Percentiles rank a stretch among this genome's conserved stretches.
Evolutionary conservation across 2,888 invertebrate genomes (phyloP).

Genomic region (Vandiemenella viatica): DNA sequence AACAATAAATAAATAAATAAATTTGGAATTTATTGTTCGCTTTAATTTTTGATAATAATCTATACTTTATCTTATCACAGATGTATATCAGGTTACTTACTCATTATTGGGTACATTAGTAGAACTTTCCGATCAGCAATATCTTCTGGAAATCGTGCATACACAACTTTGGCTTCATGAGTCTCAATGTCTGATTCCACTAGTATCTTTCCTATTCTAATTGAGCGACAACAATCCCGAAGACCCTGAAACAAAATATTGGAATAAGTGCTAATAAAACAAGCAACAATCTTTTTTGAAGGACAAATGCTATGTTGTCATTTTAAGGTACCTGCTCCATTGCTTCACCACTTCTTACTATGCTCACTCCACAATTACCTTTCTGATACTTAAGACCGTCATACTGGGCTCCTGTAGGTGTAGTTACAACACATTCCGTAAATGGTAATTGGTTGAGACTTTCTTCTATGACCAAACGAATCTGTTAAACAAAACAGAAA

Average conservation of each 20-base stretch:
- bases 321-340: conserved; percentile 63
- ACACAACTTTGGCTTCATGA: conserved; percentile 91
- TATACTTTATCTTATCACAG: no score
- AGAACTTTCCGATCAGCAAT: conserved; percentile 75
- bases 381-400: conserved; percentile 89
- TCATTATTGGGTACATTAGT: conserved; percentile 98
- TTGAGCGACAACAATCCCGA: conserved; percentile 94
- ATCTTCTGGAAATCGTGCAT: conserved; percentile 94
- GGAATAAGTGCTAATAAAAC: no score
- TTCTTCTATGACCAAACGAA: conserved; percentile 93
- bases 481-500: conserved; percentile 31
- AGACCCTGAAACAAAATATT: conserved; percentile 56
- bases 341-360: conserved; percentile 85
- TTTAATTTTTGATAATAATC: no score
- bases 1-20: no score
- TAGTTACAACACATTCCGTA: conserved; percentile 74
- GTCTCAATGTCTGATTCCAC: conserved; percentile 94
- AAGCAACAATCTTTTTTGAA: conserved; percentile 4
- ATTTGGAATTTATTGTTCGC: no score
- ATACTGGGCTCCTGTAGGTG: conserved; percentile 83
- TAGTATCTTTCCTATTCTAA: conserved; percentile 94
- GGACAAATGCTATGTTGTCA: not conserved
- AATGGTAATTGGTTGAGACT: conserved; percentile 94
- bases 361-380: conserved; percentile 97
- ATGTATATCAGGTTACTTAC: no score